Evolutionary conservation across 2,797 vertebrate species (phyloP).

Genomic region (Sebastes glaucus): DNA sequence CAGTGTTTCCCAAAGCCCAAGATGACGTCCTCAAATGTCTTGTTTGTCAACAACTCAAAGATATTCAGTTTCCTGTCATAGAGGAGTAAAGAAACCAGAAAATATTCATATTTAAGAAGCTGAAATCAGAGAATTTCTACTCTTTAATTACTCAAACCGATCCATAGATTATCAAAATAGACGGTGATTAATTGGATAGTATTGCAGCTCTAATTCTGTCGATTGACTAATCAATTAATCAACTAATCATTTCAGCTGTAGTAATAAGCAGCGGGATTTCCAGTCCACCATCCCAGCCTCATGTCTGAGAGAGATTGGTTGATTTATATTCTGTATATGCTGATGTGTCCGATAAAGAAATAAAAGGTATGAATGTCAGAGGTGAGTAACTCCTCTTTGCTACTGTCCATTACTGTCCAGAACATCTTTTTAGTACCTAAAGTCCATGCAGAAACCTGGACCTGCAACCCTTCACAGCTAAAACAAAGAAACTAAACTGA

Average conservation of each 20-base stretch:
- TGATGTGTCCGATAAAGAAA: neutral
- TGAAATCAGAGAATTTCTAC: too few species aligned
- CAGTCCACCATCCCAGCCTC: neutral
- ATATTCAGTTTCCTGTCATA: too few species aligned
- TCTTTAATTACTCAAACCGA: too few species aligned
- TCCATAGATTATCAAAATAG: too few species aligned
- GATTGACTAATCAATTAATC: neutral
- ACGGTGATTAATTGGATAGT: too few species aligned
- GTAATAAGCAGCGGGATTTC: neutral
- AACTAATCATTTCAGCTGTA: neutral
- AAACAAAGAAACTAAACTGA: neutral
- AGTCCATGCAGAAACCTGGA: neutral
- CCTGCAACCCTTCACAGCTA: neutral
- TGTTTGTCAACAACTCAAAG: too few species aligned
- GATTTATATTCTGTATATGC: neutral
- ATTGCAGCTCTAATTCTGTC: neutral
- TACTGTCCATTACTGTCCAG: constrained; percentile 19
- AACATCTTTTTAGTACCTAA: neutral
- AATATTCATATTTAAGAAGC: too few species aligned
- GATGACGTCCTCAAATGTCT: too few species aligned
- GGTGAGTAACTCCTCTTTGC: constrained; percentile 6
- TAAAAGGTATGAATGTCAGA: constrained; percentile 20
- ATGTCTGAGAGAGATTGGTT: neutral
- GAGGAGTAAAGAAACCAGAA: too few species aligned
- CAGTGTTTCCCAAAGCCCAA: too few species aligned